Base-by-base conservation (phyloP, 30 jellyfish, hydroid and myxozoan species). In the Aurelia sp. region DNA sequence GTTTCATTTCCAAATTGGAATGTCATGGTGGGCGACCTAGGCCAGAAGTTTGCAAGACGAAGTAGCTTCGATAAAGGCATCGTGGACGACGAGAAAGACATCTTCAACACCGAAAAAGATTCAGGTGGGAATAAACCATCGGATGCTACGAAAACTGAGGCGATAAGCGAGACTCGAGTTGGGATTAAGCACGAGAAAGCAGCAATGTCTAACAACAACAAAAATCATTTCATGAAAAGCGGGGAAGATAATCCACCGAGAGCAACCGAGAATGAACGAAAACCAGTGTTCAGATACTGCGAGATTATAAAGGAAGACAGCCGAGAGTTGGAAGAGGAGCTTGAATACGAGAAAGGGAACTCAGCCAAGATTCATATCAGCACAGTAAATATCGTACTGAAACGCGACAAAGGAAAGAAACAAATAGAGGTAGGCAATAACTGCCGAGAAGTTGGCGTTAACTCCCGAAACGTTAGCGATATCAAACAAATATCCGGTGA, bases 1-100 rank as follows among this genome's bases (percentile, higher is more conserved):
- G 93, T 89, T 62, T 81, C 97, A 13, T 89, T 89, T 67, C 97
- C 97, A 37, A 81, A 89, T 47, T 89, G 97, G 97, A 82, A 89
- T 51, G 92, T 68, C 51, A 74, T 89, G 90, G 88, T 72, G 27
- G 93, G 93, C 22, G 86, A 70, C 6, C 53, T 72, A n/a, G 92
- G 89, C 10, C 88, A 61, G 62, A 76, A 81, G 73, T 66, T 72
- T 51, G 80, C 97, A 17, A 20, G 90, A 21, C 82, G 91, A n/a
- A 80, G 64, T 44, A 73, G 89, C 84, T 23, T 79, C n/a, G 96
- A 78, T 55, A 72, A 53, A 27, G 79, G 57, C 27, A 71, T 4
- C 18, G 15, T 41, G 27, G 71, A 55, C 10, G 79, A 60, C 21
- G 55, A 79, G 13, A 62, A 19, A 44, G 40, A 13, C 11, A n/a